phyloP scores from a whole-genome alignment of 2,113 vertebrate genomes.

The Bettongia penicillata region DNA sequence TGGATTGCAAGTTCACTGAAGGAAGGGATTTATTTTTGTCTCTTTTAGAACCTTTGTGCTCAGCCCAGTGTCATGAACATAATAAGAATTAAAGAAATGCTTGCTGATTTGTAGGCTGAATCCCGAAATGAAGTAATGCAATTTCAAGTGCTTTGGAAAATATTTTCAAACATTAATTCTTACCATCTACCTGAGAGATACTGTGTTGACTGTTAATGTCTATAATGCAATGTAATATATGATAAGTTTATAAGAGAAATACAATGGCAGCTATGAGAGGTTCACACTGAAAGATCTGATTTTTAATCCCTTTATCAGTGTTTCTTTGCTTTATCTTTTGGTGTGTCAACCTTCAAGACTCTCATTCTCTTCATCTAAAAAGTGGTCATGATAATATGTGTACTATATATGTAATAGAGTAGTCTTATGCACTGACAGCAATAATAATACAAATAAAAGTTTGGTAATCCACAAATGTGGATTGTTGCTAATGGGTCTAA shows the following conservation, averaged over 20 bases:
- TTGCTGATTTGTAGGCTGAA: background rate
- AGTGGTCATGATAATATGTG: background rate
- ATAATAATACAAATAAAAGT: background rate
- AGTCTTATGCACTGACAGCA: background rate
- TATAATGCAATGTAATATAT: background rate
- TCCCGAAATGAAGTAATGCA: background rate
- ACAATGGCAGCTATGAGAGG: background rate
- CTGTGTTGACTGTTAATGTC: background rate
- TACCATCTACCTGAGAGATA: background rate
- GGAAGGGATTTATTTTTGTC: background rate
- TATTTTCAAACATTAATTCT: background rate
- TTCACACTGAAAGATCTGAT: background rate
- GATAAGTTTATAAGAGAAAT: background rate
- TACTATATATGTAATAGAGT: background rate
- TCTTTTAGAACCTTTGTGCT: background rate
- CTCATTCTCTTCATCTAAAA: too few relatives aligned
- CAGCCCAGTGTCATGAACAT: background rate
- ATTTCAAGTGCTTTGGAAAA: background rate
- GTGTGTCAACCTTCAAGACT: fast-evolving
- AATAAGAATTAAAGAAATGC: background rate
- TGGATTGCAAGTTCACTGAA: background rate
- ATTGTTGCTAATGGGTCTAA: background rate
- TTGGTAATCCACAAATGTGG: background rate
- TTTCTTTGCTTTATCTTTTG: background rate
- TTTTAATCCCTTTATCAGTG: background rate